Percentiles rank a stretch among this genome's conserved stretches.
Conservation (phyloP, 1,140 invertebrate genomes). For the Lepeophtheirus salmonis region DNA sequence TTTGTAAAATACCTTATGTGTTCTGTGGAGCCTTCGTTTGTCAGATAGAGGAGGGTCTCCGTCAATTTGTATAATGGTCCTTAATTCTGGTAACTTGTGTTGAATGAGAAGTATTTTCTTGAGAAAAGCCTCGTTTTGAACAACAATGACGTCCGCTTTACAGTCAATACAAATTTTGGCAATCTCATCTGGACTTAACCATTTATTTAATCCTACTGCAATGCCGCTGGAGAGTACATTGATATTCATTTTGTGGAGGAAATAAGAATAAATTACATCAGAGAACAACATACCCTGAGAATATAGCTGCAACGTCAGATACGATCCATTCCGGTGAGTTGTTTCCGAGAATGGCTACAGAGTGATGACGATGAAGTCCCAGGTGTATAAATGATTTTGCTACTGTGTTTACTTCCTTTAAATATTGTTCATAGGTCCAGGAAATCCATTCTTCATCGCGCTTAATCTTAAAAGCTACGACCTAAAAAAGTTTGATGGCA, state of each 20-base stretch:
- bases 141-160: conserved; percentile 17
- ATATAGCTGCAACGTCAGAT: conserved; percentile 27
- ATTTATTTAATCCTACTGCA: conserved; percentile 1
- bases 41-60: conserved; percentile 16
- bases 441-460: conserved; percentile 24
- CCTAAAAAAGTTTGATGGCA: too few relatives aligned
- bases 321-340: conserved; percentile 31
- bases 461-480: conserved; percentile 22
- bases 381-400: conserved; percentile 29
- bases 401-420: conserved; percentile 22
- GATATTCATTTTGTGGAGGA: neutral
- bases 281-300: conserved; percentile 29
- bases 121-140: conserved; percentile 10
- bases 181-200: conserved; percentile 10
- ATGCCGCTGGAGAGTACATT: conserved; percentile 13
- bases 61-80: conserved; percentile 12
- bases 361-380: conserved; percentile 26
- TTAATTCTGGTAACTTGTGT: conserved; percentile 15
- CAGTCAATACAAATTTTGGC: conserved; percentile 10
- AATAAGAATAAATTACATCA: neutral
- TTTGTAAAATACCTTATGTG: conserved; percentile 14
- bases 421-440: conserved; percentile 27
- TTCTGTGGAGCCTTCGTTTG: conserved; percentile 15
- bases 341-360: conserved; percentile 29
- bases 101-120: conserved; percentile 16